Base-by-base conservation (phyloP, 2,888 invertebrate species). In the Serripes groenlandicus region DNA sequence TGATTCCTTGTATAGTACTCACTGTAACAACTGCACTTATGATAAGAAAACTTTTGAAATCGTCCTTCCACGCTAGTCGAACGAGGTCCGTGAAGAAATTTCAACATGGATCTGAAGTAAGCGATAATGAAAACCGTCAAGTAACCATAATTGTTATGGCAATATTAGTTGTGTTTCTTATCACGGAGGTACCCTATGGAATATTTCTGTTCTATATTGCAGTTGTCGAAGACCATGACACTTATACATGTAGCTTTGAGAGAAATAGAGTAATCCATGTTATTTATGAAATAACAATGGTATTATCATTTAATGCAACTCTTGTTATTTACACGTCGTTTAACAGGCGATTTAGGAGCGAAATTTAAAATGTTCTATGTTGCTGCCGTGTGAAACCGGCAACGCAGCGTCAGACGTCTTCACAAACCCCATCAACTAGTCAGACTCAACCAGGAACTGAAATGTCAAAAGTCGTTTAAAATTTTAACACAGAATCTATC, bases 251-350 rank as follows among this genome's bases (percentile, higher is more conserved):
- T n/a, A 30, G 52, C 18, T 18, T 18, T 21, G 11, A 54, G 1
- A 5, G 0, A 0, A 71, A 71, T 26, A 23, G 71, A 21, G 34
- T 34, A 15, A 35, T 71, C 23, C 35, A 56, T 23, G 34, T 34
- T 9, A 35, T 58, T 21, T 71, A 71, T 56, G 71, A 71, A 71
- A 23, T 71, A 28, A 32, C 35, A 1, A 35, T 58, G 34, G 56
- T 56, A 0, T 32, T 71, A 34, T 56, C 71, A 11, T 71, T 56
- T 23, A 71, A 56, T 23, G 71, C 71, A 15, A 71, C 56, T 54
- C 56, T 71, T 32, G 26, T 1, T 7, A 54, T 56, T 3, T 71
- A 54, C 54, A 56, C 54, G 4, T 15, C 37, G 7, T 71, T 71
- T 11, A 71, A 71, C 56, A 56, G 32, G 23, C 54, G 56, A 15